Conservation (phyloP, 92 coral and sea anemone genomes). For the Paragorgia papillata region DNA sequence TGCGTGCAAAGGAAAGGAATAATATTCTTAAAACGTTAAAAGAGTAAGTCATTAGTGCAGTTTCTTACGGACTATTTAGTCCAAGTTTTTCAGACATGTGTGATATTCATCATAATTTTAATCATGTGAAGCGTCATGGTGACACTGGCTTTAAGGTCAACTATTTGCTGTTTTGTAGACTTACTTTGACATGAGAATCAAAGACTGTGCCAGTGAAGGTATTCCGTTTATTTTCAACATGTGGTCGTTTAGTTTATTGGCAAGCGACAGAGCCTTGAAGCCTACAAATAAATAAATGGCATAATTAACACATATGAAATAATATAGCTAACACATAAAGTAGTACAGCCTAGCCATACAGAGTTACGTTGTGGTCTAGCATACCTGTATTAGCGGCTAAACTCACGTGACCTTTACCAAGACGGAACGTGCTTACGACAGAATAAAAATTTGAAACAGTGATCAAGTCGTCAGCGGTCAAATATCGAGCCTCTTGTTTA, state of each 20-base stretch:
- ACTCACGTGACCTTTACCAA: constrained; percentile 72
- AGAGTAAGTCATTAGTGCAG: too few relatives aligned
- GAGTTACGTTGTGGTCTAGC: too few relatives aligned
- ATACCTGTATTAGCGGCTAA: constrained; percentile 79
- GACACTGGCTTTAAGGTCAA: too few relatives aligned
- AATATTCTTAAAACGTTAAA: too few relatives aligned
- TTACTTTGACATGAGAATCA: constrained; percentile 75
- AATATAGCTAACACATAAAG: background rate
- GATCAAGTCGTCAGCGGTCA: constrained; percentile 78
- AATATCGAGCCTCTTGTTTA: constrained; percentile 65
- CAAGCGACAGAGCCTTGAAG: constrained; percentile 64
- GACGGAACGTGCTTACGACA: constrained; percentile 83
- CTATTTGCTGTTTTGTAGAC: background rate
- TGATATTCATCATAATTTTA: too few relatives aligned
- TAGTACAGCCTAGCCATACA: too few relatives aligned
- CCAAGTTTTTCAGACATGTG: too few relatives aligned
- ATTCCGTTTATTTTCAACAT: constrained; percentile 84
- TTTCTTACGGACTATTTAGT: too few relatives aligned
- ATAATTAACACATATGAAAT: background rate
- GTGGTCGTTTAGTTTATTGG: constrained; percentile 77
- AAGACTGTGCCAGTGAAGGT: constrained; percentile 80
- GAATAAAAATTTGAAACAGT: constrained; percentile 84
- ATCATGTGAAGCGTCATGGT: too few relatives aligned
- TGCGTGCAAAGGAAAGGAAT: too few relatives aligned
- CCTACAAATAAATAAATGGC: constrained; percentile 50